Conservation (phyloP, 1,140 invertebrate genomes). For the Potamilus streckersoni region DNA sequence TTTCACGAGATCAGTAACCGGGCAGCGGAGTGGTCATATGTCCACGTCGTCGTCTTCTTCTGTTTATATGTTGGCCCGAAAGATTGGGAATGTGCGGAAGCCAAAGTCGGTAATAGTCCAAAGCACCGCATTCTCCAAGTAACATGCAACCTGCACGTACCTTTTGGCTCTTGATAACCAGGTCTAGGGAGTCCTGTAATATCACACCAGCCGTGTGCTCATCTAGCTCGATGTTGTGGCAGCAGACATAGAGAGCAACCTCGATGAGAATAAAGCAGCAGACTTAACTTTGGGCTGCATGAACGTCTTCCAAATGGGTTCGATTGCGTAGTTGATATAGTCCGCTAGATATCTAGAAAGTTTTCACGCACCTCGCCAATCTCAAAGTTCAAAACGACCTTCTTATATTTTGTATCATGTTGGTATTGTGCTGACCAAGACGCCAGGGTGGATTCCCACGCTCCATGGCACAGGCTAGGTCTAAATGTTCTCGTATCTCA, state of each 20-base stretch:
- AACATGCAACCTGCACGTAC: not conserved
- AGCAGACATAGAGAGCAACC: no score
- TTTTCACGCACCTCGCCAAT: not conserved
- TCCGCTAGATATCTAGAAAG: not conserved
- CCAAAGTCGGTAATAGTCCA: not conserved
- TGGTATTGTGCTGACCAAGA: not conserved
- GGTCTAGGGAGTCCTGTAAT: no score
- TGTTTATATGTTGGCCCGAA: not conserved
- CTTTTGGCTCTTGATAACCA: no score
- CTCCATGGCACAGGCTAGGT: not conserved
- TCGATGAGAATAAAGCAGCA: no score
- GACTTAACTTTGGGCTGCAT: no score
- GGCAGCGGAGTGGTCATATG: not conserved
- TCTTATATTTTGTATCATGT: not conserved
- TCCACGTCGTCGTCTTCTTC: not conserved
- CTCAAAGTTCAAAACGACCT: constrained; percentile 11
- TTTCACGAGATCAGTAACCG: not conserved
- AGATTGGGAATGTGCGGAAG: not conserved
- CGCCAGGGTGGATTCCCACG: not conserved
- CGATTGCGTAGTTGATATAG: not conserved
- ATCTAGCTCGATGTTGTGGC: no score
- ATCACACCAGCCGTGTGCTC: no score
- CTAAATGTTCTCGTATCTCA: not conserved
- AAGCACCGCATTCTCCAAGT: not conserved
- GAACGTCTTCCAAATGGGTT: no score